A percentile compares a stretch with the other conserved stretches of the same genome.
Evolutionary conservation across 1,140 invertebrate species (phyloP).

Genomic region (Pristionchus pacificus): DNA sequence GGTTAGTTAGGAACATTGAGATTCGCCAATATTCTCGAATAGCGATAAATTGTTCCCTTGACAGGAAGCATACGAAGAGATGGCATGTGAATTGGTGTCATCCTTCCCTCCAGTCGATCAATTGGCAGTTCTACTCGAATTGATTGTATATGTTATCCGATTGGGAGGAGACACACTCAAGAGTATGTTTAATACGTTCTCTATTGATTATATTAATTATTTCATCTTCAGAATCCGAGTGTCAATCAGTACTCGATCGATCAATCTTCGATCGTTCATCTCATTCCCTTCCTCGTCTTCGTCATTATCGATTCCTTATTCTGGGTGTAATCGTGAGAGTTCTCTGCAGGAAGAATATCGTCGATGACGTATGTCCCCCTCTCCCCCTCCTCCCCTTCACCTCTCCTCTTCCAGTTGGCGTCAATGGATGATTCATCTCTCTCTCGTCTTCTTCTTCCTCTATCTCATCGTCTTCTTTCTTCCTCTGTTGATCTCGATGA

Average conservation of each 20-base stretch:
- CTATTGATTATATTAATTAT: not conserved
- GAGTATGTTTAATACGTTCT: not conserved
- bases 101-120: conserved; percentile 12
- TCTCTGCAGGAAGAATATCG: conserved; percentile 4
- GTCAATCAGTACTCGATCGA: not conserved
- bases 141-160: conserved; percentile 4
- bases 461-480: conserved; percentile 26
- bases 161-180: conserved; percentile 6
- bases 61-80: conserved; percentile 33
- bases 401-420: conserved; percentile 12
- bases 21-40: not conserved
- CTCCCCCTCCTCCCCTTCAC: conserved; percentile 6
- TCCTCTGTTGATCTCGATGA: conserved; percentile 33
- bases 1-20: not conserved
- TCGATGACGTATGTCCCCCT: conserved; percentile 13
- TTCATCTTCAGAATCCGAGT: not conserved
- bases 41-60: not conserved
- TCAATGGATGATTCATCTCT: conserved; percentile 21
- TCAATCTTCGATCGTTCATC: conserved; percentile 20
- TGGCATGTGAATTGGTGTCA: conserved; percentile 15
- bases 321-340: conserved; percentile 26
- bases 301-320: conserved; percentile 36
- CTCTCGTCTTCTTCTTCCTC: conserved; percentile 13
- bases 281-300: conserved; percentile 14
- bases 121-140: conserved; percentile 2